Base-by-base conservation (phyloP, 2,888 invertebrate genomes). In the Capitulum mitella region DNA sequence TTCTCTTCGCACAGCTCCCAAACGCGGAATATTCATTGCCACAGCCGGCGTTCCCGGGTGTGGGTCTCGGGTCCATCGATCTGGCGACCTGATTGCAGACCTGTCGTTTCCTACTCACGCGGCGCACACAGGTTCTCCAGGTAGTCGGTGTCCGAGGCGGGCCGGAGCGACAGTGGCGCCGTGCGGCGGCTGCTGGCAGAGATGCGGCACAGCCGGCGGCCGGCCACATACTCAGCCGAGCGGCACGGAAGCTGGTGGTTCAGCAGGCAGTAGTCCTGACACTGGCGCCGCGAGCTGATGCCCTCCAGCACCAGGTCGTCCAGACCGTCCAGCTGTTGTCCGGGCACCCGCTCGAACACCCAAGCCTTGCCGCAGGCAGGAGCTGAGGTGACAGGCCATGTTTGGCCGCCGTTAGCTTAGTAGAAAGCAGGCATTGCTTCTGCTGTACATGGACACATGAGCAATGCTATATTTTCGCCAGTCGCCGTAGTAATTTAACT, bases 121-220 rank as follows among this genome's bases (percentile, higher is more conserved):
- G 80, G n/a, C 22, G 83, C 82, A 80, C 95, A 95, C 84, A 93
- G 91, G 86, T 92, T 93, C 85, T 94, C 93, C 83, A 94, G 89
- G 85, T 95, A 95, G 83, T 93, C 92, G 48, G 93, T 92, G 82
- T 91, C 90, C 83, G 83, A 81, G 8, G 85, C 83, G 3, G 85
- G 84, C 64, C 92, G 88, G 85, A 92, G 95, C 5, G 83, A 81
- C 40, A 82, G 81, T 19, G 83, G 83, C 77, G 83, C 83, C 12
- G 80, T 80, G n/a, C 80, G 77, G n/a, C 82, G 48, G 80, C 80
- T 22, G 70, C 37, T 37, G 70, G 70, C 5, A 5, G 91, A 92
- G 51, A 95, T 87, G 19, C 90, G 87, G 84, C 95, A 95, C 82
- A 85, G 79, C 85, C 84, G 6, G 26, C 80, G 77, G 6, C 80